Evolutionary conservation across 2,888 invertebrate genomes (phyloP), one percentile per base, ranked within the genome.

Genomic region (Zelleria hepariella): DNA sequence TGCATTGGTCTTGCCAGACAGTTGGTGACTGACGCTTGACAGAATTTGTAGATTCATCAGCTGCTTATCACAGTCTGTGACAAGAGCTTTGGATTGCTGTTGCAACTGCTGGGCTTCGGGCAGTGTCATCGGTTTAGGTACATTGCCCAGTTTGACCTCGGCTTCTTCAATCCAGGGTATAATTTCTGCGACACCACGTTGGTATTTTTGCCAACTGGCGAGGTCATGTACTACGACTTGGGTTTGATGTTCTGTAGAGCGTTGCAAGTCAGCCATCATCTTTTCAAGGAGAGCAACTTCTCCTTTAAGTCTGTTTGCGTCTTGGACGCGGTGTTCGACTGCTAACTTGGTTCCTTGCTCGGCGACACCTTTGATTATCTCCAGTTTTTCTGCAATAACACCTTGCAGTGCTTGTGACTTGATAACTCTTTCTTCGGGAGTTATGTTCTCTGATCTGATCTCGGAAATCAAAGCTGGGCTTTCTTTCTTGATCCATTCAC

Each of bases 151-250:
- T 82, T 94, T 94, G n/a, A 93, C 82, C 85, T 98, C 97, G 20
- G 95, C 95, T 74, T 95, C 91, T 75, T 96, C 95, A 60, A 98
- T 92, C 94, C 97, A 96, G 0, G 97, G 96, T 74, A 94, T 94
- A 58, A 97, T 91, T 77, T 94, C 93, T 62, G 94, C 91, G 27
- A 96, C 90, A 59, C 92, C 93, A 53, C 91, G 90, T 80, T 96
- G 95, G 78, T 96, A 96, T 68, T 93, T 92, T 72, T 96, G 93
- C 95, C 96, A 97, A 65, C 94, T 94, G 47, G 92, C 91, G 55
- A 97, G 86, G 74, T 97, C 96, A 69, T 94, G 92, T 63, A 92
- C 91, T 0, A 96, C 93, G 2, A 93, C 91, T 67, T 93, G 92
- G 10, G 94, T 93, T 74, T 96, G 95, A 63, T 93, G 92, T 72